Conservation (phyloP, 2,113 vertebrate genomes). For the Gallinago paraguaiae region DNA sequence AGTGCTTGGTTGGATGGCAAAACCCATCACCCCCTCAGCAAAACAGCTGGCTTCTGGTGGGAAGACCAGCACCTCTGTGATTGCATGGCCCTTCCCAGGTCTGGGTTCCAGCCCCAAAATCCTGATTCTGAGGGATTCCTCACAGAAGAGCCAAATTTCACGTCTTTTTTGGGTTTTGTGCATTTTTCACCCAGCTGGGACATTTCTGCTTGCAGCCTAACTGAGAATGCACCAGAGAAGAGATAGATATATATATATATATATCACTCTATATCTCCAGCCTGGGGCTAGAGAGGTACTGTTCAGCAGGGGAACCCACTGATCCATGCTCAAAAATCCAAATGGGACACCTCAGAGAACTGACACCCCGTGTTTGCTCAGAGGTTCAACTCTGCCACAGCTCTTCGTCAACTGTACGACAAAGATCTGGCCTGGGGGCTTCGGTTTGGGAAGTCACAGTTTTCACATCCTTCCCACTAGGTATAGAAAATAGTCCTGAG, state of each 20-base stretch:
- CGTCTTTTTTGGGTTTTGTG: not conserved
- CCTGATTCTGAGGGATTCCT: not conserved
- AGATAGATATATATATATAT: not conserved
- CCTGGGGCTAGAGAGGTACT: not conserved
- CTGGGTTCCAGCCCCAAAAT: not conserved
- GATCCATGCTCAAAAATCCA: not conserved
- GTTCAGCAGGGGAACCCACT: not conserved
- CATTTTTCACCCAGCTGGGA: not conserved
- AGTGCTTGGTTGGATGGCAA: not conserved
- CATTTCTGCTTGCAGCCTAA: not conserved
- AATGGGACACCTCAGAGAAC: not conserved
- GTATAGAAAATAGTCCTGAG: too few relatives aligned
- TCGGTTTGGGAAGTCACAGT: not conserved
- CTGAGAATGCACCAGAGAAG: not conserved
- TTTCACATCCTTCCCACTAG: not conserved
- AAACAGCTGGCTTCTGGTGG: not conserved
- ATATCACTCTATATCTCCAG: too few relatives aligned
- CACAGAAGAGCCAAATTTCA: not conserved
- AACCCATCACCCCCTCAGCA: not conserved
- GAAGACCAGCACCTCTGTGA: not conserved
- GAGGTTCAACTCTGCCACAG: not conserved
- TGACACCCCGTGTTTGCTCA: fast-evolving
- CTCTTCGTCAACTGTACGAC: fast-evolving
- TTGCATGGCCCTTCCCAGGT: not conserved
- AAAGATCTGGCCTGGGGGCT: not conserved